Base-by-base conservation (phyloP, 2,797 vertebrate species). In the Alca torda region DNA sequence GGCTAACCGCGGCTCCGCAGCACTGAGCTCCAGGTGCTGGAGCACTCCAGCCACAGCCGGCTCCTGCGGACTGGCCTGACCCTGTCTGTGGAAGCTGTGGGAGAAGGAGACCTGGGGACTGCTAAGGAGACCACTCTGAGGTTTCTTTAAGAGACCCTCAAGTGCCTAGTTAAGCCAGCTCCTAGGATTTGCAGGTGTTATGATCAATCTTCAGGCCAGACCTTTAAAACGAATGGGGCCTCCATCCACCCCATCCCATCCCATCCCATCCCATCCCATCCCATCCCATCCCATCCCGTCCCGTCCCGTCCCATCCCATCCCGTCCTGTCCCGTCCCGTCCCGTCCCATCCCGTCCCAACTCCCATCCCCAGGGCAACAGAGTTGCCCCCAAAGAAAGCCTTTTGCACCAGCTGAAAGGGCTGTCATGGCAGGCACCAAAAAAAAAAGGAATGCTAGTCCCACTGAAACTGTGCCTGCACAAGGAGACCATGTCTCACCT, bases 1-100 rank as follows among this genome's bases (percentile, higher is more conserved):
- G 1, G 51, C 75, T 56, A 33, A 67, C 14, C 2, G 1, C 0
- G 1, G 63, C 85, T 95, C 76, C 1, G 1, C 51, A 51, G 37
- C 0, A 3, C 59, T 2, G 13, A 65, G 87, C 61, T 46, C 70
- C 57, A 28, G 43, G 19, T 46, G 51, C 59, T 2, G 21, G 59
- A 53, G 54, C 13, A 1, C 73, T 39, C 10, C 53, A 46, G 75
- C 28, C 39, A 15, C 2, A 3, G 54, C 45, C 1, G 2, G n/a
- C 30, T 64, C n/a, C 0, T 11, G 30, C 3, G 26, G 57, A 31
- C 48, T 56, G 48, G 23, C 10, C 14, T 56, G 65, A 79, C 41
- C 25, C 68, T 76, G 65, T 43, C 41, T 64, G 45, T 35, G 19
- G 16, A 28, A 65, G n/a, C 48, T 68, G 50, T 9, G 21, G 16